These are phyloP conservation scores for Catharus fuscescens DNA, from an alignment of 2,113 vertebrate genomes.

Conservation along the genomic window DNA sequence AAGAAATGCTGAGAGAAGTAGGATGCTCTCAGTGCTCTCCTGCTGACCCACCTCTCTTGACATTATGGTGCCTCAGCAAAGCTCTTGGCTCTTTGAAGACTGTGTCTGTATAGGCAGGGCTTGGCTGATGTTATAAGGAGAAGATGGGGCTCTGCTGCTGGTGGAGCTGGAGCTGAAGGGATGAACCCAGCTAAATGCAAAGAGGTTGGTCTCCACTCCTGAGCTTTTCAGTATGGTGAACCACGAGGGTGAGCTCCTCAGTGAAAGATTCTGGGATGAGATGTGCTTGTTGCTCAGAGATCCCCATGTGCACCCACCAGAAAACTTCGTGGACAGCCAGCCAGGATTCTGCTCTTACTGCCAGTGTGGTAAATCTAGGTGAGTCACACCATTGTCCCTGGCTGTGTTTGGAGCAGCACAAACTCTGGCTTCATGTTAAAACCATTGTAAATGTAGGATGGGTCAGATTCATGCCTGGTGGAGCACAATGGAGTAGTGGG, in stretches of 20 bases:
- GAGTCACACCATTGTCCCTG: neutral
- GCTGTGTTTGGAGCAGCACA: neutral
- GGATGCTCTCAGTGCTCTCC: neutral
- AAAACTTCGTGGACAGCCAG: neutral
- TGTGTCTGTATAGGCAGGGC: fast-evolving
- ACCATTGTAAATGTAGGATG: neutral
- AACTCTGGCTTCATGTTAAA: neutral
- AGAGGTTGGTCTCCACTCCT: neutral
- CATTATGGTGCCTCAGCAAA: neutral
- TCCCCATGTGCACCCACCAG: neutral
- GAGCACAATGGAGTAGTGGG: neutral
- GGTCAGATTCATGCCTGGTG: neutral
- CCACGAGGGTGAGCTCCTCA: neutral
- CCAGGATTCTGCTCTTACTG: neutral
- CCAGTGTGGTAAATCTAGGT: neutral
- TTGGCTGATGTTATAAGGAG: neutral
- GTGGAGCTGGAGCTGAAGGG: neutral
- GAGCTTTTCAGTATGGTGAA: neutral
- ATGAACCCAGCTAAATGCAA: neutral
- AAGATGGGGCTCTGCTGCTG: neutral
- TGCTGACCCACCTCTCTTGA: fast-evolving
- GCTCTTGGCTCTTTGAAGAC: neutral
- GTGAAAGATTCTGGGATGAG: neutral
- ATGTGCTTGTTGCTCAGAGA: neutral
- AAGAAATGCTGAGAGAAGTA: neutral